Evolutionary conservation across 2,113 vertebrate species (phyloP).

Genomic region (Conger conger): DNA sequence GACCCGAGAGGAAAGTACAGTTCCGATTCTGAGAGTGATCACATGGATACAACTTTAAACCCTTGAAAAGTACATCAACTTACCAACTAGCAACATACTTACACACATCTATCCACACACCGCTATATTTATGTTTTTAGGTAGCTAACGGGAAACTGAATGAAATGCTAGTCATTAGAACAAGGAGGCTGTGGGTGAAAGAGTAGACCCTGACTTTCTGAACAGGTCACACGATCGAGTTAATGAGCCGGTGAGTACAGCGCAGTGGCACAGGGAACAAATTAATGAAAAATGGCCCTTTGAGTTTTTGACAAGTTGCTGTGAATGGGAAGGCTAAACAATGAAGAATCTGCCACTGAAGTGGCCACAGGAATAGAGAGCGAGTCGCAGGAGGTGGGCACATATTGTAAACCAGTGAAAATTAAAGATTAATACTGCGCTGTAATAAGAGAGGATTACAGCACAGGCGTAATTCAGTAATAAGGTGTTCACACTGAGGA

Average conservation of each 20-base stretch:
- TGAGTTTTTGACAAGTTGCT: constrained; percentile 39
- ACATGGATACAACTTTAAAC: no score
- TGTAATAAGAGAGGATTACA: neutral
- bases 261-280: neutral
- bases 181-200: neutral
- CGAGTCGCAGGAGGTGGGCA: neutral
- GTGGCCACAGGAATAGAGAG: constrained; percentile 16
- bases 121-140: neutral
- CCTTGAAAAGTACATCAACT: no score
- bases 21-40: no score
- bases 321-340: constrained; percentile 39
- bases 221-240: neutral
- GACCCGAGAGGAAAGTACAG: no score
- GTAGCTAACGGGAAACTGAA: neutral
- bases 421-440: neutral
- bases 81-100: no score
- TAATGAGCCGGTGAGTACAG: neutral
- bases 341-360: constrained; percentile 47
- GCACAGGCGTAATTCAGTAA: neutral
- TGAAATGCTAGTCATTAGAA: no score
- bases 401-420: neutral
- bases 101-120: no score
- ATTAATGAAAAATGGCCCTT: neutral
- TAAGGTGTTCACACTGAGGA: neutral
- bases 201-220: neutral